A percentile compares a stretch with the other conserved stretches of the same genome.
Evolutionary conservation across 2,888 invertebrate genomes (phyloP).

Genomic region (Altica lythri): DNA sequence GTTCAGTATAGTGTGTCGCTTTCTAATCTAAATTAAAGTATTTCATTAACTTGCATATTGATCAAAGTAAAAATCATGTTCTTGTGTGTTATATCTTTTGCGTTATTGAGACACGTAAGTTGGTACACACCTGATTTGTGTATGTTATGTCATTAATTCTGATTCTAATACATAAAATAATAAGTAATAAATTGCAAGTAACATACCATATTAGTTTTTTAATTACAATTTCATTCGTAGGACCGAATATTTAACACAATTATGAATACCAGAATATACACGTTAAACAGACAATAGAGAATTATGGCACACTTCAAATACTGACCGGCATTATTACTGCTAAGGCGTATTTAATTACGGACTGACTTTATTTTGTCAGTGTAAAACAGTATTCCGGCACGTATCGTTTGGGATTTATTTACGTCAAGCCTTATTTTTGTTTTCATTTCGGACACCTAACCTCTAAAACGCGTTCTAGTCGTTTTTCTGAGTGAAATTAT

Average conservation of each 20-base stretch:
- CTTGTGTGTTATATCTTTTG: conserved; percentile 15
- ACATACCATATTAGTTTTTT: neutral
- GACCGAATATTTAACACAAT: neutral
- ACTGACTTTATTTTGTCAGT: too few relatives aligned
- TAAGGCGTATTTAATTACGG: too few relatives aligned
- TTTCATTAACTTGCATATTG: conserved; percentile 24
- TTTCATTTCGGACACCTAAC: too few relatives aligned
- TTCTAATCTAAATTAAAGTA: conserved; percentile 23
- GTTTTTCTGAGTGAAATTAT: too few relatives aligned
- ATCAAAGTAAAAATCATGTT: conserved; percentile 18
- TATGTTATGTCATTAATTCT: conserved; percentile 16
- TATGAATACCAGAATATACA: too few relatives aligned
- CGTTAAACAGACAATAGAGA: too few relatives aligned
- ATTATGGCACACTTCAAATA: too few relatives aligned
- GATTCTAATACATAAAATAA: conserved; percentile 20
- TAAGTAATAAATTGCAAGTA: conserved; percentile 6
- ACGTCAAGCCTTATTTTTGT: too few relatives aligned
- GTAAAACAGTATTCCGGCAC: too few relatives aligned
- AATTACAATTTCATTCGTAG: conserved; percentile 1
- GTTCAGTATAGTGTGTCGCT: conserved; percentile 23
- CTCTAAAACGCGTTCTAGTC: too few relatives aligned
- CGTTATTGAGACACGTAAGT: conserved; percentile 12
- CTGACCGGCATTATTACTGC: too few relatives aligned
- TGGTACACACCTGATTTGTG: conserved; percentile 18
- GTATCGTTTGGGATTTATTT: too few relatives aligned